Base-by-base conservation (phyloP, 2,888 invertebrate species). In the Drosophila subsilvestris region DNA sequence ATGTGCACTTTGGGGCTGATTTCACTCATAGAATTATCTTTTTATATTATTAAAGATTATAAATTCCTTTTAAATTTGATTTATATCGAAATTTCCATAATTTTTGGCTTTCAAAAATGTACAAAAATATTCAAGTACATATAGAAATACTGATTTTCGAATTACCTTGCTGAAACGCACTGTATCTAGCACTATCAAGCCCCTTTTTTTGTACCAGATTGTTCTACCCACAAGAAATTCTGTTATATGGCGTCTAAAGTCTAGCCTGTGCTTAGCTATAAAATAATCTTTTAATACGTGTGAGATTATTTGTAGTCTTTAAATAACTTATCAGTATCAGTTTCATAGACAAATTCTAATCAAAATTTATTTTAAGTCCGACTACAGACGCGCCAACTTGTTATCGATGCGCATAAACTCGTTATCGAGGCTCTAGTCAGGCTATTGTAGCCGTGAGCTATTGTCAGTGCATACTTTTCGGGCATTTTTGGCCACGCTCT, bases 361-460 rank as follows among this genome's bases (percentile, higher is more conserved):
- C n/a, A n/a, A 37, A 37, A 37, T 37, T 2, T 2, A 37, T n/a
- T 37, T 37, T 7, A 7, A 14, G 14, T 4, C 5, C 32, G 32
- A 32, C 1, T 32, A n/a, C 2, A 37, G n/a, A 2, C 6, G n/a
- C 37, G n/a, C 37, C 37, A 37, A n/a, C 7, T 22, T 6, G n/a
- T 48, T 29, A 48, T 56, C 48, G 27, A 29, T 53, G 29, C 25
- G 37, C 60, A 61, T 9, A 8, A 47, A 1, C 18, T 45, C 61
- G 61, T 20, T 27, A 4, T 6, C n/a, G 25, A 3, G 5, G 25
- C n/a, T 25, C 59, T 58, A 37, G 14, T 37, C 14, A 6, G 14
- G 37, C 37, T 37, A 37, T 14, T 37, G 44, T 10, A 45, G 14
- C 60, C 47, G 8, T 18, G 12, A 7, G 59, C 60, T 18, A 20